A percentile compares a stretch with the other conserved stretches of the same genome.
These are phyloP conservation scores for Ellobius talpinus DNA, from an alignment of 2,113 vertebrate genomes.

Conservation along the genomic window DNA sequence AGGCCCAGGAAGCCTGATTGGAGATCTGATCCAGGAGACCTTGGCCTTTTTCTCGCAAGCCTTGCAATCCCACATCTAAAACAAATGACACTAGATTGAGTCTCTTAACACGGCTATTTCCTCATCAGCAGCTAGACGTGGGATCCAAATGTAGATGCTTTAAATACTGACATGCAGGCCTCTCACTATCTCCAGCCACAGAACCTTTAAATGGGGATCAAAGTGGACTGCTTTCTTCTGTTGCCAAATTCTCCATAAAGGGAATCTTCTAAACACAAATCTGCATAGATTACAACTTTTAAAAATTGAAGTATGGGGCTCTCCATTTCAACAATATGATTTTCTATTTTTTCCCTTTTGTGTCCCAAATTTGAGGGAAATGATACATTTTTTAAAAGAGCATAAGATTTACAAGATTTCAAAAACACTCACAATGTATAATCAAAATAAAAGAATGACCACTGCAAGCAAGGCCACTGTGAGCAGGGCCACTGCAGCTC, in stretches of 20 bases:
- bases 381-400: not conserved
- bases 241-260: constrained; percentile 10
- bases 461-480: not conserved
- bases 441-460: not conserved
- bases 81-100: constrained; percentile 67
- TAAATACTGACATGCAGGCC: not conserved
- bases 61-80: constrained; percentile 90
- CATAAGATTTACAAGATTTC: not conserved
- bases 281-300: not conserved
- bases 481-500: not conserved
- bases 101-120: constrained; percentile 18
- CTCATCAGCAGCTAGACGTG: not conserved
- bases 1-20: constrained; percentile 93
- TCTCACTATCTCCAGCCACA: constrained; percentile 30
- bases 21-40: constrained; percentile 96
- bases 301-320: constrained; percentile 49
- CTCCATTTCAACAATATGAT: not conserved
- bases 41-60: constrained; percentile 96
- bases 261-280: not conserved
- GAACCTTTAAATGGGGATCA: not conserved
- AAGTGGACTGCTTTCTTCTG: not conserved
- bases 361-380: constrained; percentile 32
- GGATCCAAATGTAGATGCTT: not conserved
- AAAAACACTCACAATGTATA: not conserved
- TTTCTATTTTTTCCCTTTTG: not conserved